These are phyloP conservation scores for Coreoperca whiteheadi DNA, from an alignment of 2,113 vertebrate genomes.

Conservation along the genomic window DNA sequence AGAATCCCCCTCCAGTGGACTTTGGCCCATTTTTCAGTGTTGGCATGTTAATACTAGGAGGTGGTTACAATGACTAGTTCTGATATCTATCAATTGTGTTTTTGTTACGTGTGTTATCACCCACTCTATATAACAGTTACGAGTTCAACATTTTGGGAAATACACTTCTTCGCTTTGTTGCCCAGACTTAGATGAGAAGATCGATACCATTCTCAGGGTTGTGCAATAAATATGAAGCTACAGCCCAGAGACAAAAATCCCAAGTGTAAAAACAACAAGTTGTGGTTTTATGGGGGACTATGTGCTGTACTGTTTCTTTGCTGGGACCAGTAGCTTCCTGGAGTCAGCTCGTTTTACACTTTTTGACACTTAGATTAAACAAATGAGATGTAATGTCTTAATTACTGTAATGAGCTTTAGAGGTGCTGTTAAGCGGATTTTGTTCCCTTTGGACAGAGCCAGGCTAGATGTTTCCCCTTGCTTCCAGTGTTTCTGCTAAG, in stretches of 20 bases:
- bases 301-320: background rate
- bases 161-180: background rate
- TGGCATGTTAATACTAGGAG: conserved; percentile 5
- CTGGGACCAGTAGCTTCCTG: too few relatives aligned
- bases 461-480: background rate
- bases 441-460: background rate
- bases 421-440: background rate
- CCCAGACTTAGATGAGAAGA: background rate
- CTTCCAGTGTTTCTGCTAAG: background rate
- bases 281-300: background rate
- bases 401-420: too few relatives aligned
- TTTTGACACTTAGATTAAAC: too few relatives aligned
- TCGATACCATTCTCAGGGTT: background rate
- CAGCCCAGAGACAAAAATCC: background rate
- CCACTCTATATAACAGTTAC: background rate
- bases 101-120: background rate
- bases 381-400: too few relatives aligned
- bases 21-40: conserved; percentile 45
- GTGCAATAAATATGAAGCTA: background rate
- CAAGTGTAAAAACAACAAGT: background rate
- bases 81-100: background rate
- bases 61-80: background rate
- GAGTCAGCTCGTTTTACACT: too few relatives aligned
- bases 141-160: background rate
- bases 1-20: conserved; percentile 27